Evolutionary conservation across 2,888 invertebrate genomes (phyloP), one percentile per base, ranked within the genome.

Genomic region (Xylota segnis): DNA sequence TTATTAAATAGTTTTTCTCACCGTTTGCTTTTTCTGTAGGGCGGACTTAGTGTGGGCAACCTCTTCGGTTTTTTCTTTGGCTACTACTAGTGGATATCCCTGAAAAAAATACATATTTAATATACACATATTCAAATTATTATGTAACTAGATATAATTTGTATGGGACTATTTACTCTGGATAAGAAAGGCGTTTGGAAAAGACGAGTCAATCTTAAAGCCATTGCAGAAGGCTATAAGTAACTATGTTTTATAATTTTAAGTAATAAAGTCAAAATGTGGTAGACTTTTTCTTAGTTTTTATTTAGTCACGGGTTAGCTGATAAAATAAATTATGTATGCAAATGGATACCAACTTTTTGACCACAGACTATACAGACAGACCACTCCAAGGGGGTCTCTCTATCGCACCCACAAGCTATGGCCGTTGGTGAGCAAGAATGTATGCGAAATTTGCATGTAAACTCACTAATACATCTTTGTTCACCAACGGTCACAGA

Each of bases 21-120:
- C 94, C 74, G 93, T 92, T 90, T 90, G 88, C 79, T 93, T 94
- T 89, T 92, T 93, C 74, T 93, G 93, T 47, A 94, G 89, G 1
- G 94, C 93, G 47, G 93, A 93, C 90, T 94, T 94, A 78, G 94
- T 94, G 89, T 94, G 94, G 6, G 90, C 89, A n/a, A 91, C 92
- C 88, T 92, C 92, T 83, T 92, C 92, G 16, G 88, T 81, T 83
- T 92, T 92, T 83, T 92, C 92, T 87, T 92, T 92, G 66, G 90
- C 91, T 40, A 92, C 92, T 40, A 92, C 89, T 45, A 92, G 76
- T 0, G 92, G 92, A 87, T 92, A 92, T 32, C 92, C 90, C 92
- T 92, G 40, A 75, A 16, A 88, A 75, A 63, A 40, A 23, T 23
- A 23, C 16, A 34, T 61, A 58, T 27, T 37, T 10, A 3, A 40